A percentile compares a stretch with the other conserved stretches of the same genome.
Evolutionary conservation across 2,113 vertebrate genomes (phyloP).

Genomic region (Leucopsar rothschildi): DNA sequence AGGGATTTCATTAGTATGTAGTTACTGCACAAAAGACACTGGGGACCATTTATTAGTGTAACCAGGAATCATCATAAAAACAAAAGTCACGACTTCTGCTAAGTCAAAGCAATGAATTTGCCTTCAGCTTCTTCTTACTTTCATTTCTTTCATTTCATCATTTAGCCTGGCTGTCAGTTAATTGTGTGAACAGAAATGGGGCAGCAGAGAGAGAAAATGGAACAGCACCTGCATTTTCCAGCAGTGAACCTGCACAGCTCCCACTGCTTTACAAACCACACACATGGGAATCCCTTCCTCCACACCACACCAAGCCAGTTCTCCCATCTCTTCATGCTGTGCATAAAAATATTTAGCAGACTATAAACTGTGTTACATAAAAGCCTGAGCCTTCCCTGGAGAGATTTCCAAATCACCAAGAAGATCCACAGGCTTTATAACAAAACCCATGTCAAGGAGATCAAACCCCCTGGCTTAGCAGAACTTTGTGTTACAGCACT

Average conservation of each 20-base stretch:
- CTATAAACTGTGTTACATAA: background rate
- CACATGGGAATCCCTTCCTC: background rate
- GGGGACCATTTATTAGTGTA: conserved; percentile 13
- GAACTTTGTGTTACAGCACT: background rate
- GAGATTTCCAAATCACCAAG: background rate
- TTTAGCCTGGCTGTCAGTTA: background rate
- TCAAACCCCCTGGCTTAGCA: background rate
- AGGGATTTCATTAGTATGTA: conserved; percentile 12
- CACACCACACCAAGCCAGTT: background rate
- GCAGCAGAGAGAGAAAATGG: conserved; percentile 4
- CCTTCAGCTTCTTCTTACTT: conserved; percentile 16
- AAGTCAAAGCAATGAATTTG: conserved; percentile 1
- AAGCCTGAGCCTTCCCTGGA: background rate
- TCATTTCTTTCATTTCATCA: background rate
- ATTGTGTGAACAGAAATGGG: background rate
- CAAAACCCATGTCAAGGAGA: background rate
- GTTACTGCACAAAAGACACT: background rate
- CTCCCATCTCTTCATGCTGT: background rate
- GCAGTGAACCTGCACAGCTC: background rate
- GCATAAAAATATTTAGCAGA: conserved; percentile 11
- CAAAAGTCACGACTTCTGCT: background rate
- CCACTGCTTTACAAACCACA: background rate
- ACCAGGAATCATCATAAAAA: conserved; percentile 8
- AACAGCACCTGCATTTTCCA: conserved; percentile 25
- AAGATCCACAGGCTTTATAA: background rate